Percentiles rank a stretch among this genome's conserved stretches.
phyloP scores from a whole-genome alignment of 1,140 invertebrate genomes.

The Sycophaga agraensis region DNA sequence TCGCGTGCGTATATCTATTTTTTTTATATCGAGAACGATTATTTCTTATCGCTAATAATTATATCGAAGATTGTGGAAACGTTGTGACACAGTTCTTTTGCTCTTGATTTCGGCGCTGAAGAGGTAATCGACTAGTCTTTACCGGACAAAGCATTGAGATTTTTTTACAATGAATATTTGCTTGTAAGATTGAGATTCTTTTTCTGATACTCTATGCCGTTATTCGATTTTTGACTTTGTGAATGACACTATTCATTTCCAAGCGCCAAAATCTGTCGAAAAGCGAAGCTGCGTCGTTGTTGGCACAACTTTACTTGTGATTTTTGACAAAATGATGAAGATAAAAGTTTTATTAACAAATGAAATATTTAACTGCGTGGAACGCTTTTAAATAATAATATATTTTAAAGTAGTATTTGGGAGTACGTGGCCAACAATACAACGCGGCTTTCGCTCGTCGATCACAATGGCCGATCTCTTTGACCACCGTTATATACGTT shows the following conservation, averaged over 20 bases:
- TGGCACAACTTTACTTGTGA: background rate
- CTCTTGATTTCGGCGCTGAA: constrained; percentile 42
- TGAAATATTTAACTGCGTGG: background rate
- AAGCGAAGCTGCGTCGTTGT: background rate
- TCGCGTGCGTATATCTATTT: constrained; percentile 20
- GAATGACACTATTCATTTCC: background rate
- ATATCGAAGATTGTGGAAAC: constrained; percentile 6
- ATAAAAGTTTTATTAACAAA: background rate
- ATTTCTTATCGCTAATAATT: constrained; percentile 11
- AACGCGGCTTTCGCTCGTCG: constrained; percentile 4
- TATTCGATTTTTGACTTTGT: constrained; percentile 27
- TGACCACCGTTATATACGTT: background rate
- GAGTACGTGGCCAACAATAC: background rate
- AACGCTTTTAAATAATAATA: constrained; percentile 9
- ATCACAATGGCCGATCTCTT: background rate
- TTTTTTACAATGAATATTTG: constrained; percentile 40
- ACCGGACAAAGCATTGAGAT: constrained; percentile 53
- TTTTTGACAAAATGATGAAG: constrained; percentile 1
- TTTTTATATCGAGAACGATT: constrained; percentile 9
- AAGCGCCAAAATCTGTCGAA: background rate
- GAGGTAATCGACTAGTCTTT: constrained; percentile 54
- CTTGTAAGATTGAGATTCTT: constrained; percentile 41
- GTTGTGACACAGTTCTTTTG: constrained; percentile 21
- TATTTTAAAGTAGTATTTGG: background rate
- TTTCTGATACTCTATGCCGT: constrained; percentile 27